A percentile compares a stretch with the other conserved stretches of the same genome.
These are phyloP conservation scores for Danaus chrysippus DNA, from an alignment of 2,888 invertebrate genomes.

Conservation along the genomic window DNA sequence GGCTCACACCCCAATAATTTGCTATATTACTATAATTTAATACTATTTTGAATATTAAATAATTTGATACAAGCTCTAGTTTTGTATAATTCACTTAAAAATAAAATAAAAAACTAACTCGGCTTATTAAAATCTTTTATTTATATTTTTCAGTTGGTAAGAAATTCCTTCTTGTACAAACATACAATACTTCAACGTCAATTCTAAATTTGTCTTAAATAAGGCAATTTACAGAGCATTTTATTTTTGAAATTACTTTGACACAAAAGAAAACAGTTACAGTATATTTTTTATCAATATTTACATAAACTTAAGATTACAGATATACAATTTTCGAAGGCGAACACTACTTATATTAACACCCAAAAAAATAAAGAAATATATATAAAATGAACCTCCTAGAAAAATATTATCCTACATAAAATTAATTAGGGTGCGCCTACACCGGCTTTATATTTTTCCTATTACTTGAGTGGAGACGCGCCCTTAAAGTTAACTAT, in stretches of 20 bases:
- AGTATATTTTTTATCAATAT: too few relatives aligned
- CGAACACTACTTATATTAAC: too few relatives aligned
- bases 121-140: conserved; percentile 8
- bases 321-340: too few relatives aligned
- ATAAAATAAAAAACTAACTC: not conserved
- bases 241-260: not conserved
- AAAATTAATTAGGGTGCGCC: too few relatives aligned
- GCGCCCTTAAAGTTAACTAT: too few relatives aligned
- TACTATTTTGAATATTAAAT: conserved; percentile 8
- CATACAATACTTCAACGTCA: not conserved
- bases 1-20: conserved; percentile 78
- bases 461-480: not conserved
- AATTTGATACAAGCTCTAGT: not conserved
- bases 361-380: too few relatives aligned
- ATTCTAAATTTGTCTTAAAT: not conserved
- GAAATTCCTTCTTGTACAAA: conserved; percentile 4
- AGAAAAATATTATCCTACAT: too few relatives aligned
- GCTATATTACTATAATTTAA: conserved; percentile 14
- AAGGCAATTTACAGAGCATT: conserved; percentile 4
- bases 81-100: not conserved
- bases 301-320: too few relatives aligned
- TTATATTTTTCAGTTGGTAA: not conserved
- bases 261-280: not conserved
- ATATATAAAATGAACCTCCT: too few relatives aligned
- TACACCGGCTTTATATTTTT: too few relatives aligned